Evolutionary conservation across 2,797 vertebrate species (phyloP).

Genomic region (Eidolon dupreanum): DNA sequence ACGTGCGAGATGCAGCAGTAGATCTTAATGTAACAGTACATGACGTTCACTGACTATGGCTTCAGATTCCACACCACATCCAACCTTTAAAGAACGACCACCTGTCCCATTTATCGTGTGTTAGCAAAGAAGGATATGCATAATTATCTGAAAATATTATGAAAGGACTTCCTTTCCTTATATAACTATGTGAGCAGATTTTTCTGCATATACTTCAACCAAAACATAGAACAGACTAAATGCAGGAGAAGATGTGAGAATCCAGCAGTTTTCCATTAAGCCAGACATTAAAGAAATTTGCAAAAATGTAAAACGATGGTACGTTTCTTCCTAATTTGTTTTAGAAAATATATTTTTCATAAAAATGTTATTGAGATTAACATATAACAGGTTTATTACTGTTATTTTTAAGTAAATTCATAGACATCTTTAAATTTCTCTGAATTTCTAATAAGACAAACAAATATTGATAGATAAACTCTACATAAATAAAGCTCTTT

Average conservation of each 20-base stretch:
- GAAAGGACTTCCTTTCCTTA: neutral
- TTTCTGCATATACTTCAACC: neutral
- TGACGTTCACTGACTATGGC: neutral
- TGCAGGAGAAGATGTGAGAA: neutral
- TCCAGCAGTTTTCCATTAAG: neutral
- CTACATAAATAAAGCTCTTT: neutral
- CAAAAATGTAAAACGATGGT: neutral
- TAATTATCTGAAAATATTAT: neutral
- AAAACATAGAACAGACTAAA: neutral
- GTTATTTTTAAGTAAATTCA: neutral
- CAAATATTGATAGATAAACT: neutral
- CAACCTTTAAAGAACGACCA: neutral
- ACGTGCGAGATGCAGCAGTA: neutral
- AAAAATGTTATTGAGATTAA: neutral
- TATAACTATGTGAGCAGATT: neutral
- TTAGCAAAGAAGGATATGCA: neutral
- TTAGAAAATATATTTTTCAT: neutral
- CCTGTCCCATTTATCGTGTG: neutral
- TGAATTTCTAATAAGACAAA: neutral
- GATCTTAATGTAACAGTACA: neutral
- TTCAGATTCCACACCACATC: neutral
- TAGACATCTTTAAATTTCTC: neutral
- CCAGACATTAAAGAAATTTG: neutral
- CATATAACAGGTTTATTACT: neutral
- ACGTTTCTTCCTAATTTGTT: neutral